These are phyloP conservation scores for Palythoa grandis DNA, from an alignment of 92 coral and sea anemone species.

Conservation along the genomic window DNA sequence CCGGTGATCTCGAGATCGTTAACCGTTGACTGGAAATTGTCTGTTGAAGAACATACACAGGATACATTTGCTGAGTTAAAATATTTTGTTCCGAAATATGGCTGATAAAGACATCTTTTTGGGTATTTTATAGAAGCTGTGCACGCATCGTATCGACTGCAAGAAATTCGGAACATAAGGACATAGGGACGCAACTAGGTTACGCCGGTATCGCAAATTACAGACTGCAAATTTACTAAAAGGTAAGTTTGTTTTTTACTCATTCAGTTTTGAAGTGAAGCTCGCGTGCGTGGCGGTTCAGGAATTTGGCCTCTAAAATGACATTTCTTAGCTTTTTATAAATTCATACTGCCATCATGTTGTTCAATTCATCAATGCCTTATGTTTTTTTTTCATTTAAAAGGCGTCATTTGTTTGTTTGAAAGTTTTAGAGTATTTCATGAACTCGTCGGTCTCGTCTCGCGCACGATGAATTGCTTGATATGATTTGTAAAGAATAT, in stretches of 20 bases:
- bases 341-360: no score
- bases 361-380: no score
- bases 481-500: background rate
- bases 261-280: background rate
- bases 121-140: background rate
- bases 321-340: background rate
- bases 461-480: constrained; percentile 9
- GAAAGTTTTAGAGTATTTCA: background rate
- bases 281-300: background rate
- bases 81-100: no score
- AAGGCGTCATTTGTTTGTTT: background rate
- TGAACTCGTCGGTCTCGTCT: background rate
- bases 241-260: constrained; percentile 4
- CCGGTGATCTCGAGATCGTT: background rate
- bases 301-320: background rate
- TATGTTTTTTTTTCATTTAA: background rate
- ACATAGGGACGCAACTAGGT: background rate
- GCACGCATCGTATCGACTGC: background rate
- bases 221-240: background rate
- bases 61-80: background rate
- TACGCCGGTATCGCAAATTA: background rate
- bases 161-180: background rate
- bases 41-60: background rate
- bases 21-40: background rate
- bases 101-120: background rate